Conservation (phyloP, 2,113 vertebrate species). For the Phrynosoma platyrhinos region DNA sequence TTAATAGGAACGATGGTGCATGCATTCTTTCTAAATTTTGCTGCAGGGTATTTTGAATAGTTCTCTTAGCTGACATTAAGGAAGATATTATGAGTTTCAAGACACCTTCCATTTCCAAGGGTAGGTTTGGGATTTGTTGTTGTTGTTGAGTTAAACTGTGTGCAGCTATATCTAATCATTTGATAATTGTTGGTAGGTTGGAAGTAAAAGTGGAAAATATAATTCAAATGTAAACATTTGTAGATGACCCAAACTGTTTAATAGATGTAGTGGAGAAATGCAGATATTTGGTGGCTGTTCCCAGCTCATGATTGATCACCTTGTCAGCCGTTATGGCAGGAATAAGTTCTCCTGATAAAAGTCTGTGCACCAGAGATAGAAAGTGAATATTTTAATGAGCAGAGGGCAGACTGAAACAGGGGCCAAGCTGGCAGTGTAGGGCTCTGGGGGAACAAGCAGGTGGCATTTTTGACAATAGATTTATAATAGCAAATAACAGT, state of each 20-base stretch:
- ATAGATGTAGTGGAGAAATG: background rate
- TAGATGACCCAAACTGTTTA: background rate
- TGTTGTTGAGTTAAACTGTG: background rate
- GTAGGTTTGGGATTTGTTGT: background rate
- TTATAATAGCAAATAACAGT: background rate
- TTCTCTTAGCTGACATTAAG: background rate
- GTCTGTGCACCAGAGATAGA: background rate
- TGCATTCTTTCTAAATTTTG: background rate
- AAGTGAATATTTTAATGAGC: background rate
- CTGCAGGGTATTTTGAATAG: constrained; percentile 5
- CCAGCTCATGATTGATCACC: background rate
- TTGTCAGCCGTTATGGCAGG: background rate
- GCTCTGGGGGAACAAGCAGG: background rate
- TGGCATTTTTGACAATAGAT: no score
- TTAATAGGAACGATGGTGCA: background rate
- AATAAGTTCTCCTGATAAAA: background rate
- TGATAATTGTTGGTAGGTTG: background rate
- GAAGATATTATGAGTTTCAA: background rate
- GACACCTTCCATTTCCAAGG: background rate
- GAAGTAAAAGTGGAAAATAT: background rate
- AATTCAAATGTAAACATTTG: background rate
- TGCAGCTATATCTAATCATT: background rate
- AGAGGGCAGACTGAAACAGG: background rate
- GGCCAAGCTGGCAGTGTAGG: background rate
- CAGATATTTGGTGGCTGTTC: background rate